These are phyloP conservation scores for Nemapogon koenigi DNA, from an alignment of 2,888 invertebrate genomes.

Conservation along the genomic window DNA sequence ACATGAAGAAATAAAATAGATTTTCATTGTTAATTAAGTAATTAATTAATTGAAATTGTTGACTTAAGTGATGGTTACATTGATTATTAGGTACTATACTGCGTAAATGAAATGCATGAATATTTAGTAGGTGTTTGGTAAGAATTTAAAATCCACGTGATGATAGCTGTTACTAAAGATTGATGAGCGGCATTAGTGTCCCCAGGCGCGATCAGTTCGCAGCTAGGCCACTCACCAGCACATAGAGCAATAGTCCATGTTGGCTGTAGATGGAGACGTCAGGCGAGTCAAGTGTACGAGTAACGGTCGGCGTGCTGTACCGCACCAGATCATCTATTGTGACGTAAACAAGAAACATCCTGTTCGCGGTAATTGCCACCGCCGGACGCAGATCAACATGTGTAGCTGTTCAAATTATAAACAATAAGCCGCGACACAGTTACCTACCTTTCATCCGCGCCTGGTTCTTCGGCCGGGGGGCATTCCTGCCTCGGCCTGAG, in stretches of 20 bases:
- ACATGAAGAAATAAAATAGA: too few relatives aligned
- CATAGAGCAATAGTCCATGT: slow-evolving; percentile 51
- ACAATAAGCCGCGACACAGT: slow-evolving; percentile 11
- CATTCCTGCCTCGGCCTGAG: slow-evolving; percentile 95
- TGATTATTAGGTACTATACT: too few relatives aligned
- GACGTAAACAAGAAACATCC: slow-evolving; percentile 29
- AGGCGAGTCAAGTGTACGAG: slow-evolving; percentile 22
- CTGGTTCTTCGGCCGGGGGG: slow-evolving; percentile 78
- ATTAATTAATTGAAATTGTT: too few relatives aligned
- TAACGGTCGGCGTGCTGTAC: slow-evolving; percentile 19
- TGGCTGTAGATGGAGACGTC: slow-evolving; percentile 13
- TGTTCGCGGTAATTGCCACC: slow-evolving; percentile 29
- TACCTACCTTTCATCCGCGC: slow-evolving; percentile 74
- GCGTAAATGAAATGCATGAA: too few relatives aligned
- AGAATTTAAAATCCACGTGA: too few relatives aligned
- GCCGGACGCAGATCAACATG: slow-evolving; percentile 13
- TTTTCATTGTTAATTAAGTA: too few relatives aligned
- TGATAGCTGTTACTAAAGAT: too few relatives aligned
- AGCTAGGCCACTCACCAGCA: slow-evolving; percentile 59
- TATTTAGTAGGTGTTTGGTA: too few relatives aligned
- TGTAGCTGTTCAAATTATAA: background rate
- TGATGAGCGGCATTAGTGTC: too few relatives aligned
- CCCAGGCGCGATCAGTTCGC: too few relatives aligned
- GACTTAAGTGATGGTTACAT: too few relatives aligned
- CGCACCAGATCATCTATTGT: slow-evolving; percentile 20